phyloP scores from a whole-genome alignment of 1,140 invertebrate species.

The Cepaea nemoralis region DNA sequence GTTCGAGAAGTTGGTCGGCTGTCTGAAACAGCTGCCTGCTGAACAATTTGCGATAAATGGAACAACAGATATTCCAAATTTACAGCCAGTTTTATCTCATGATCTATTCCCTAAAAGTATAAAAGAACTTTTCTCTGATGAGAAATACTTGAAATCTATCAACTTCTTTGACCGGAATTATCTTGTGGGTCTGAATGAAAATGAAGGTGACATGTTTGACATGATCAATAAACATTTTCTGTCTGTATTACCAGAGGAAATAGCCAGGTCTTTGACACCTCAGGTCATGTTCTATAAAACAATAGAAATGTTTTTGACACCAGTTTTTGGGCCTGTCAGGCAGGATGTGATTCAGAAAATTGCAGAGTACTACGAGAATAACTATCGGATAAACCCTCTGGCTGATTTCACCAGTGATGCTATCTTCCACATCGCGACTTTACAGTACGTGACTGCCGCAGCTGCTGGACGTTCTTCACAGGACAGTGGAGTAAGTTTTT shows the following conservation, averaged over 20 bases:
- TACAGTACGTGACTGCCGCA: constrained; percentile 1
- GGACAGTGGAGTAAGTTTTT: constrained; percentile 9
- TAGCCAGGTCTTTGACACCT: background rate
- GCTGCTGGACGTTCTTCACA: background rate
- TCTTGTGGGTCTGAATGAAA: background rate
- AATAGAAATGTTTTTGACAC: background rate
- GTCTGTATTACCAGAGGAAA: background rate
- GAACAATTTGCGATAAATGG: background rate
- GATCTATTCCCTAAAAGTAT: background rate
- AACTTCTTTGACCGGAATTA: constrained; percentile 19
- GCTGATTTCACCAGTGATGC: constrained; percentile 21
- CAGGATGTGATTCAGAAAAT: background rate
- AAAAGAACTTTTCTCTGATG: constrained; percentile 12
- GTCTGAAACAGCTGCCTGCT: background rate
- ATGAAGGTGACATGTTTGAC: constrained; percentile 7
- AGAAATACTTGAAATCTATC: background rate
- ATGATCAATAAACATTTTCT: background rate
- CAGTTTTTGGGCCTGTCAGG: constrained; percentile 6
- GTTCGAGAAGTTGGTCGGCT: background rate
- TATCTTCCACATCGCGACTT: constrained; percentile 12
- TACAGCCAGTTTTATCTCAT: constrained; percentile 4
- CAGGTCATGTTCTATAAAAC: background rate
- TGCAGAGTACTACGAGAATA: background rate
- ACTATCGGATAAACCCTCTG: background rate
- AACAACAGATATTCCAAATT: background rate